phyloP scores from a whole-genome alignment of 1,140 invertebrate species.

The Drosophila varians region DNA sequence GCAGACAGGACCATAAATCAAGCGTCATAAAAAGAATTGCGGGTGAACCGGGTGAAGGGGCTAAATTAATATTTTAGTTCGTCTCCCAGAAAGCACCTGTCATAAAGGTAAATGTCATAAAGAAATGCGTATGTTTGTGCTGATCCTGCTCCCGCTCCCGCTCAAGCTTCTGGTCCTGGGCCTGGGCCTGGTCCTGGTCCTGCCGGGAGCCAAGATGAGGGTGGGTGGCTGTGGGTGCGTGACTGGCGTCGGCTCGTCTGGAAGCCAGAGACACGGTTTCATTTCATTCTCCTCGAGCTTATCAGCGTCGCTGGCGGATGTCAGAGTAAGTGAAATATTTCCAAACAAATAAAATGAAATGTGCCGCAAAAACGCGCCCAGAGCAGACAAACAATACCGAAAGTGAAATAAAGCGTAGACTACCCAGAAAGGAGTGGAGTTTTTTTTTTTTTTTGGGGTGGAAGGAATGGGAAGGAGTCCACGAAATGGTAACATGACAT shows the following conservation, averaged over 20 bases:
- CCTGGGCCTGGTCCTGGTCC: conserved; percentile 1
- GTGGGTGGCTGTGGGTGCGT: conserved; percentile 10
- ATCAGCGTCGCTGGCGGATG: conserved; percentile 58
- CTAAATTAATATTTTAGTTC: conserved; percentile 78
- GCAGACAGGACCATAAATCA: conserved; percentile 63
- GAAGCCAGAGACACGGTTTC: conserved; percentile 1
- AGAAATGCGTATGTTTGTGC: conserved; percentile 52
- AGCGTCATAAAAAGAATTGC: conserved; percentile 60
- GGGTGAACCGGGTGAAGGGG: conserved; percentile 34
- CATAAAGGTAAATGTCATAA: conserved; percentile 81
- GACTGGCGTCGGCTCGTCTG: conserved; percentile 29
- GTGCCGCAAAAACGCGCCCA: conserved; percentile 47
- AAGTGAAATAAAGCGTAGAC: conserved; percentile 61
- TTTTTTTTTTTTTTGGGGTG: no score
- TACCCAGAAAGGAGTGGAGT: conserved; percentile 22
- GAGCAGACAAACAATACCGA: conserved; percentile 48
- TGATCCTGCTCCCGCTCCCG: conserved; percentile 15
- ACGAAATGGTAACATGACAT: conserved; percentile 75
- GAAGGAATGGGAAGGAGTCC: conserved; percentile 9
- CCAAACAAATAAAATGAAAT: conserved; percentile 77
- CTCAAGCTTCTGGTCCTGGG: no score
- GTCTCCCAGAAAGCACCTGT: conserved; percentile 56
- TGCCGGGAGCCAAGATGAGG: not conserved
- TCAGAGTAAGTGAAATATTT: conserved; percentile 80
- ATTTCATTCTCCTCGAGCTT: conserved; percentile 48